Evolutionary conservation across 2,888 invertebrate genomes (phyloP).

Genomic region (Mythimna pallens): DNA sequence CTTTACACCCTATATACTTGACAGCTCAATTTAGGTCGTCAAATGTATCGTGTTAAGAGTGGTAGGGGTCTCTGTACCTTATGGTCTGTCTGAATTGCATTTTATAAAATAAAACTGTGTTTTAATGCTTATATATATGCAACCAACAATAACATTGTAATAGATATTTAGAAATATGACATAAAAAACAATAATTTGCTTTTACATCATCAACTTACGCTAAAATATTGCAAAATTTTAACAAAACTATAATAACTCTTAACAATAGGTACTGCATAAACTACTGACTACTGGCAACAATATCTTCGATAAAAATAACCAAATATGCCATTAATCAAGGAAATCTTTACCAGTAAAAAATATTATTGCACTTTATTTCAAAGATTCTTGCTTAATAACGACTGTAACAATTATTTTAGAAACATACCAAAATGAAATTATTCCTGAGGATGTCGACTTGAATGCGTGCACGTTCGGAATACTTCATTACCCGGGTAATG

Average conservation of each 20-base stretch:
- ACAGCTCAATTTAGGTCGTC: no score
- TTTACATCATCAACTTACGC: constrained; percentile 18
- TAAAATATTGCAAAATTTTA: constrained; percentile 33
- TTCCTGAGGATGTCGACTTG: constrained; percentile 33
- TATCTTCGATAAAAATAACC: constrained; percentile 11
- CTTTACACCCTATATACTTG: no score
- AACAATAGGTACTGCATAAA: constrained; percentile 11
- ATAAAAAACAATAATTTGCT: constrained; percentile 7
- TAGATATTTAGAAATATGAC: constrained; percentile 2
- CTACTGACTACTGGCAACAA: constrained; percentile 7
- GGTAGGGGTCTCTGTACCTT: not conserved
- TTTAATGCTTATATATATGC: not conserved
- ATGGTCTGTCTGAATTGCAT: not conserved
- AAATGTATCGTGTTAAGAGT: no score
- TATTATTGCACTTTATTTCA: constrained; percentile 6
- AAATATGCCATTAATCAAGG: constrained; percentile 6
- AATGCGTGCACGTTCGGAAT: constrained; percentile 30
- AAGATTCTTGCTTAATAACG: constrained; percentile 34
- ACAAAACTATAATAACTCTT: constrained; percentile 19
- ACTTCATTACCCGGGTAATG: constrained; percentile 15
- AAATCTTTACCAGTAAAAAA: not conserved
- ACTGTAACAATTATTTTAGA: constrained; percentile 31
- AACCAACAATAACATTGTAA: constrained; percentile 19
- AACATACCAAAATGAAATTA: constrained; percentile 37
- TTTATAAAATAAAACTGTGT: not conserved